Evolutionary conservation across 2,113 vertebrate genomes (phyloP).

Genomic region (Alethe diademata): DNA sequence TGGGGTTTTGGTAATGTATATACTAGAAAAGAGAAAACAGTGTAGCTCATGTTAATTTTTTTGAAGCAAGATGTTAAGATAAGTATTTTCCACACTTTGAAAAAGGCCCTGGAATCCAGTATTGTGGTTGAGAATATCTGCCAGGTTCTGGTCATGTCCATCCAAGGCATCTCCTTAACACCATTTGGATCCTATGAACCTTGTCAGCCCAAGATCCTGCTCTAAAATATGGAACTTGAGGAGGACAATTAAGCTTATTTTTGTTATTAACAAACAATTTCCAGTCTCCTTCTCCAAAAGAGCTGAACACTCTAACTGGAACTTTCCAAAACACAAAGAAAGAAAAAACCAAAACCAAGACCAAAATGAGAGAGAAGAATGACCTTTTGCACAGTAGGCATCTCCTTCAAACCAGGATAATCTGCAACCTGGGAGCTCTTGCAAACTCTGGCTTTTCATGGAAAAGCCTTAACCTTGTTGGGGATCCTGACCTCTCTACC

Average conservation of each 20-base stretch:
- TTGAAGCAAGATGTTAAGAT: neutral
- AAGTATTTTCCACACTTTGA: neutral
- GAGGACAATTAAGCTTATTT: conserved; percentile 10
- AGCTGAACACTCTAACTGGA: neutral
- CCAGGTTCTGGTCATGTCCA: neutral
- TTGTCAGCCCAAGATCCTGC: neutral
- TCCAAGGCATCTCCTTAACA: neutral
- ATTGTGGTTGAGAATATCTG: neutral
- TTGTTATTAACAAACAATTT: conserved; percentile 18
- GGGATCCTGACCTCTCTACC: neutral
- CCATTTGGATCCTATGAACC: neutral
- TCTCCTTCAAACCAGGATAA: no score
- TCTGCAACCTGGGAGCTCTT: neutral
- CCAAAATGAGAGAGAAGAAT: neutral
- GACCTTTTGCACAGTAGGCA: neutral
- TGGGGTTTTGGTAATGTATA: neutral
- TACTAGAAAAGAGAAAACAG: neutral
- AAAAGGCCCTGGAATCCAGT: neutral
- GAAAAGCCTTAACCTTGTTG: neutral
- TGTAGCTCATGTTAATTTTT: neutral
- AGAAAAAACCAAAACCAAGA: neutral
- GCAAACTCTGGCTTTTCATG: neutral
- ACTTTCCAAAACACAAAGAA: conserved; percentile 20
- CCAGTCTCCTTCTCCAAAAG: neutral
- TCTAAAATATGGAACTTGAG: neutral